These are phyloP conservation scores for Andrena marginata DNA, from an alignment of 2,888 invertebrate species.

Conservation along the genomic window DNA sequence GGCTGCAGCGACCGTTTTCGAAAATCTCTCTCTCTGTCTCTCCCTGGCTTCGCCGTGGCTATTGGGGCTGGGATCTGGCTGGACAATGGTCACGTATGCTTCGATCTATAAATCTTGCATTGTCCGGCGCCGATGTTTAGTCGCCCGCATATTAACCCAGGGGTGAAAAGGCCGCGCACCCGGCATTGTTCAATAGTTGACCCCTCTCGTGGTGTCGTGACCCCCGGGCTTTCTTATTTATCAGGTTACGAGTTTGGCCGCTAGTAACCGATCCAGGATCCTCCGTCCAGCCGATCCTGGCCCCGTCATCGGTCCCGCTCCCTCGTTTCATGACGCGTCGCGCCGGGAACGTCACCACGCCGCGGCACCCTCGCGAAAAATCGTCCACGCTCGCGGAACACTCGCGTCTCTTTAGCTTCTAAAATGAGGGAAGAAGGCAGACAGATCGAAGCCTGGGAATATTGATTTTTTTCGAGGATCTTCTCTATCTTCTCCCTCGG, in stretches of 20 bases:
- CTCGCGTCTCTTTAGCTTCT: not conserved
- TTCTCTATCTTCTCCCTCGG: not conserved
- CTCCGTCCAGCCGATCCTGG: conserved; percentile 16
- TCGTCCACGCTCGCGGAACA: not conserved
- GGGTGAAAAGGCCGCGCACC: conserved; percentile 83
- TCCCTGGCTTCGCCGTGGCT: not conserved
- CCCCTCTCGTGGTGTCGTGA: conserved; percentile 80
- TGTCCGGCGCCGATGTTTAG: conserved; percentile 83
- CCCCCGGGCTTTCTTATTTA: conserved; percentile 81
- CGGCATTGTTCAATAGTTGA: conserved; percentile 80
- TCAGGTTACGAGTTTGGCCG: conserved; percentile 78
- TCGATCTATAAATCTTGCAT: conserved; percentile 84
- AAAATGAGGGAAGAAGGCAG: not conserved
- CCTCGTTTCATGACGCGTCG: not conserved
- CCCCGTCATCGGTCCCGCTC: conserved; percentile 4
- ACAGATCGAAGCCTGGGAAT: not conserved
- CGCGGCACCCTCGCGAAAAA: not conserved
- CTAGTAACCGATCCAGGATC: conserved; percentile 64
- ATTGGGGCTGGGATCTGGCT: conserved; percentile 53
- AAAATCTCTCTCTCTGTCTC: conserved; percentile 53
- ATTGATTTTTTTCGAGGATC: not conserved
- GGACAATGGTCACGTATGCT: conserved; percentile 78
- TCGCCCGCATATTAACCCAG: conserved; percentile 85
- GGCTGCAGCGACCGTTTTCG: conserved; percentile 57
- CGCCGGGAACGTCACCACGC: not conserved